A percentile compares a stretch with the other conserved stretches of the same genome.
Evolutionary conservation across 2,888 invertebrate genomes (phyloP).

Genomic region (Nowickia ferox): DNA sequence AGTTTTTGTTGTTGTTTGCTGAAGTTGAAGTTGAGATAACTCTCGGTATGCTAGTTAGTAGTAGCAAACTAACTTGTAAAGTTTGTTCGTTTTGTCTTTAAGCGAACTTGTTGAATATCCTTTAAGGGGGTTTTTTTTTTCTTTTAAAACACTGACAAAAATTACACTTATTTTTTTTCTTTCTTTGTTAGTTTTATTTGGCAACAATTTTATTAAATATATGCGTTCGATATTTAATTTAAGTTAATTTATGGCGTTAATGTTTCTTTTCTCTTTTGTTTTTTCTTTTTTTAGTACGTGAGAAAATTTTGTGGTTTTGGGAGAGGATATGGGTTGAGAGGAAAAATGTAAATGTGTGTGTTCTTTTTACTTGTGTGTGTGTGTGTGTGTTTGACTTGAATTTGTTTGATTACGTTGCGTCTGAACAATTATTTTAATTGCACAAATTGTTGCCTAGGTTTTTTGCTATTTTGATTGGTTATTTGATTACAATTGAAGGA

Average conservation of each 20-base stretch:
- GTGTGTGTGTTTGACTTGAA: neutral
- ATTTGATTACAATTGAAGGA: constrained; percentile 18
- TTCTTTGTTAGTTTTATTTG: constrained; percentile 8
- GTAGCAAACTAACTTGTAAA: neutral
- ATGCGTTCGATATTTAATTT: neutral
- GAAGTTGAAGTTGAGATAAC: constrained; percentile 17
- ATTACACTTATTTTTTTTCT: constrained; percentile 6
- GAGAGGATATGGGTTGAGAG: neutral
- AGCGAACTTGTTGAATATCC: constrained; percentile 3
- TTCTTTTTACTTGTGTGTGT: neutral
- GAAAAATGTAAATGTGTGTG: neutral
- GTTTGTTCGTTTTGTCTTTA: neutral
- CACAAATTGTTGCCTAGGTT: constrained; percentile 58
- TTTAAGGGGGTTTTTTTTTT: neutral
- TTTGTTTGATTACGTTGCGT: constrained; percentile 5
- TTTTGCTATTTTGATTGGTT: constrained; percentile 14
- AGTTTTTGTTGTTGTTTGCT: constrained; percentile 70
- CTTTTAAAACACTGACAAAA: constrained; percentile 9
- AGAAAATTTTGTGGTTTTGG: constrained; percentile 5
- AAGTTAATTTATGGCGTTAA: neutral
- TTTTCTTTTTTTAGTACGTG: constrained; percentile 4
- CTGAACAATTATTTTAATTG: constrained; percentile 30
- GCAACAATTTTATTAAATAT: constrained; percentile 17
- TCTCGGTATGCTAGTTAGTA: neutral
- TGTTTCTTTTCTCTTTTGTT: neutral